These are phyloP conservation scores for Drosophila engyochracea DNA, from an alignment of 2,888 invertebrate species.

Conservation along the genomic window DNA sequence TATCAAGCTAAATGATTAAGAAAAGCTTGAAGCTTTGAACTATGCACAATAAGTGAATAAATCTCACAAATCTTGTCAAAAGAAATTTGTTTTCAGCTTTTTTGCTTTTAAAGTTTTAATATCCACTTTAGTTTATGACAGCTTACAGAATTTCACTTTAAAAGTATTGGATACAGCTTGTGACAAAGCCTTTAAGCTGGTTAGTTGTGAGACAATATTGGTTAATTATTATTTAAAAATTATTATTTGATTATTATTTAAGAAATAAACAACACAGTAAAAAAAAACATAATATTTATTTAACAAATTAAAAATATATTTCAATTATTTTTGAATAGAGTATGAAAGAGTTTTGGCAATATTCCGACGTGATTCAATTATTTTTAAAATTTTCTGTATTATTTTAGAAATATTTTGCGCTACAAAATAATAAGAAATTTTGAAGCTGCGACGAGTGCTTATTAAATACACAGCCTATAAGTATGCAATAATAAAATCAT, in stretches of 20 bases:
- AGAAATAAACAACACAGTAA: not conserved
- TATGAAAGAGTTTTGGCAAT: no score
- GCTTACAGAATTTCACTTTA: not conserved
- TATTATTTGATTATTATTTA: not conserved
- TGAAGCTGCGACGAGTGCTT: not conserved
- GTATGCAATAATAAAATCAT: slow-evolving; percentile 5
- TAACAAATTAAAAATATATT: not conserved
- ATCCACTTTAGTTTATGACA: not conserved
- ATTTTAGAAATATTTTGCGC: no score
- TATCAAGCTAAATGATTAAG: not conserved
- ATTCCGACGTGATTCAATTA: no score
- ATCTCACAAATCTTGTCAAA: not conserved
- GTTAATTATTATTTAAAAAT: not conserved
- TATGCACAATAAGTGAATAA: not conserved
- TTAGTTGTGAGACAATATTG: not conserved
- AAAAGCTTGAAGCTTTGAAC: not conserved
- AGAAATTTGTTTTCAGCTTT: not conserved
- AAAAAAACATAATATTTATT: not conserved
- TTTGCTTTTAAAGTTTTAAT: not conserved
- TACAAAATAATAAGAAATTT: not conserved
- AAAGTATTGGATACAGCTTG: not conserved
- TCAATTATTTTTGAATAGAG: not conserved
- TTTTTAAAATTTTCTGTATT: no score
- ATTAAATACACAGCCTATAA: not conserved
- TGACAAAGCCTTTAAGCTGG: not conserved